Evolutionary conservation across 2,113 vertebrate genomes (phyloP).

Genomic region (Leptosomus discolor): DNA sequence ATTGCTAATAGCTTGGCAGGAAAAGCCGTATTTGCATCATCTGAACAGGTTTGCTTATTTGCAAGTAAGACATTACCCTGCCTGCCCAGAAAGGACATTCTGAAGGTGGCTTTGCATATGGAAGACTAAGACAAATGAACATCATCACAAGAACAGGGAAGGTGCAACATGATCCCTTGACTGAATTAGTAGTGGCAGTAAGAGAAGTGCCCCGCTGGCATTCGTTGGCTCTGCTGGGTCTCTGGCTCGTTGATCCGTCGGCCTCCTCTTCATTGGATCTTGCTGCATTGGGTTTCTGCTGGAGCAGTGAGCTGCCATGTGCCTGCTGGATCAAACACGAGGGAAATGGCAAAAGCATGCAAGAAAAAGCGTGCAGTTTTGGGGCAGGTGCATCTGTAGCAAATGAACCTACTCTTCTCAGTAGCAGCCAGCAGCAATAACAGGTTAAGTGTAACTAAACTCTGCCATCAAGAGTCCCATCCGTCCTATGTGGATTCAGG

Average conservation of each 20-base stretch:
- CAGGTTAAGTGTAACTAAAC: neutral
- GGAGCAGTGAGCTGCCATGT: neutral
- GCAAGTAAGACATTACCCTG: neutral
- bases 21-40: neutral
- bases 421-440: neutral
- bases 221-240: neutral
- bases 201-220: neutral
- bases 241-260: neutral
- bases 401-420: neutral
- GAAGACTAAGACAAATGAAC: neutral
- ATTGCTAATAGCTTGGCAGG: slow-evolving; percentile 5
- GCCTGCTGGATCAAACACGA: neutral
- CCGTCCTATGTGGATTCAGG: rapidly evolving
- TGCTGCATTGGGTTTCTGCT: neutral
- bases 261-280: neutral
- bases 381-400: neutral
- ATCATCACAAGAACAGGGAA: neutral
- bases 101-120: neutral
- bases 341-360: neutral
- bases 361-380: neutral
- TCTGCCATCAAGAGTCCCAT: neutral
- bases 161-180: neutral
- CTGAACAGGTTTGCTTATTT: neutral
- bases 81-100: neutral
- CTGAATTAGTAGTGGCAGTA: neutral